Evolutionary conservation across 2,888 invertebrate genomes (phyloP).

Genomic region (Nephrocerus scutellatus): DNA sequence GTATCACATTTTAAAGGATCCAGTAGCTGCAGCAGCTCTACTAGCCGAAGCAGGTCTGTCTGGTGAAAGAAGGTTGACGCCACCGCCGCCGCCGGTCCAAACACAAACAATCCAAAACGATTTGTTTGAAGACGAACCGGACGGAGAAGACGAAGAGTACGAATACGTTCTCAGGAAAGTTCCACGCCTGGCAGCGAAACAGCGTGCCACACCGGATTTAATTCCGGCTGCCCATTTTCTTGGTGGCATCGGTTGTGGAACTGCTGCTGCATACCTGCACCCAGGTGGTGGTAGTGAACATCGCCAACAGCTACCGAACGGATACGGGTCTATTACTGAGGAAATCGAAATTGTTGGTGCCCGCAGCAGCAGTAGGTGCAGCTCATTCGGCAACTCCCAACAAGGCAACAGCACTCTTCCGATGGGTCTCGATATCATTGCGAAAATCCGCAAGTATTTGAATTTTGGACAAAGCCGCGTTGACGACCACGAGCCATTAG

Average conservation of each 20-base stretch:
- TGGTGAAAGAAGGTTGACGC: not conserved
- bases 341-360: conserved; percentile 9
- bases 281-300: not conserved
- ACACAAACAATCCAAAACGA: no score
- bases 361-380: conserved; percentile 15
- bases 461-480: conserved; percentile 22
- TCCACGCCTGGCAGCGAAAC: no score
- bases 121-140: conserved; percentile 16
- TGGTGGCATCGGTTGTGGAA: conserved; percentile 7
- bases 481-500: no score
- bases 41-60: not conserved
- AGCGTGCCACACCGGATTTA: no score
- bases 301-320: no score
- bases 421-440: conserved; percentile 41
- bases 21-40: conserved; percentile 5
- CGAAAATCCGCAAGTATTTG: conserved; percentile 27
- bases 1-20: conserved; percentile 10
- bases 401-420: conserved; percentile 24
- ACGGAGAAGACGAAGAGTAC: conserved; percentile 19
- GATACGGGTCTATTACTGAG: no score
- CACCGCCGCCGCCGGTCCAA: not conserved
- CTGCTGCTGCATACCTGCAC: not conserved
- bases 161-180: conserved; percentile 22
- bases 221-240: no score
- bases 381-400: conserved; percentile 14